Base-by-base conservation (phyloP, 2,797 vertebrate species). In the Leptodactylus fallax region DNA sequence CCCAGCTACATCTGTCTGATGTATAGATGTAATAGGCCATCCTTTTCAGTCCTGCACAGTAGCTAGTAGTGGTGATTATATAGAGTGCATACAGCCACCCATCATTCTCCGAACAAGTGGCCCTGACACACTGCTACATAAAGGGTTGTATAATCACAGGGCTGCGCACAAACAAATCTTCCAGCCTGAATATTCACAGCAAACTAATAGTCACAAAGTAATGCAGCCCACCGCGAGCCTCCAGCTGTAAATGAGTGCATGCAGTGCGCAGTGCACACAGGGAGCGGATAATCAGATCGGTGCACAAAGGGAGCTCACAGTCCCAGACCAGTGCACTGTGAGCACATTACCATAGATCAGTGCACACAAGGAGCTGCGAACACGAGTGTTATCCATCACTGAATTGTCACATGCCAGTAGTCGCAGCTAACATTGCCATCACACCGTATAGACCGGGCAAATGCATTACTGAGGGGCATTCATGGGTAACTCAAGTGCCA, bases 331-430 rank as follows among this genome's bases (percentile, higher is more conserved):
- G 65, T 63, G 25, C 79, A 82, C 86, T 65, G 65, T 53, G 14
- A 82, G 36, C 72, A 27, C 61, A 81, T 77, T 65, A 72, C 55
- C 36, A 87, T 81, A 87, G 86, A 87, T 87, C 67, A 87, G 69
- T 17, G 55, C 67, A 53, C 67, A 60, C 27, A 23, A 27, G 77
- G 53, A 85, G 82, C 71, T 36, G 56, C 17, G 45, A 65, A 82
- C 47, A 67, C 36, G 65, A 36, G 27, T 25, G 56, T 19, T 49
- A 63, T 85, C 83, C 71, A 85, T 85, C 83, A 84, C 27, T 16
- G 49, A 5, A 45, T 47, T 36, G 82, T 21, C 67, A 49, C 56
- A 76, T 77, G 71, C 83, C 83, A 76, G 69, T 61, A 10, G 27
- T 45, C 53, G 55, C 81, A 19, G 65, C 69, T 67, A 55, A 12